Evolutionary conservation across 2,888 invertebrate species (phyloP), one percentile per base, ranked within the genome.

Genomic region (Lypha dubia): DNA sequence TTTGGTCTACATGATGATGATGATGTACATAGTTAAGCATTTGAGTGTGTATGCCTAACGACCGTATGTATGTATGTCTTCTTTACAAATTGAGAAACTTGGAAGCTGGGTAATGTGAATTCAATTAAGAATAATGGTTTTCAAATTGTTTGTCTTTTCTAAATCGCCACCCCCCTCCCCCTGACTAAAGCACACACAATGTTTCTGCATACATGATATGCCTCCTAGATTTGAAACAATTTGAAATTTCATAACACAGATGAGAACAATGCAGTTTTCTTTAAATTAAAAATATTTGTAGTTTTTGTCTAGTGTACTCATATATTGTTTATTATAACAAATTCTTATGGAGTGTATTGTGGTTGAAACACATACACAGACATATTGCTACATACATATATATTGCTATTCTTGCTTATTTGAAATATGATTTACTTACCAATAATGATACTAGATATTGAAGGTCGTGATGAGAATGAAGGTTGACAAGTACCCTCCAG

Each of bases 381-480:
- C 15, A 51, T 32, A 35, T 46, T 58, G 41, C 28, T 60, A 38
- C 17, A 11, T n/a, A 35, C 60, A 24, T 11, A 17, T 75, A 65
- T 41, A 9, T 13, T 28, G 46, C 17, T 41, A 70, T 41, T 44
- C 15, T 11, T 46, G 4, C 35, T 22, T 13, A 9, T 68, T 58
- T 70, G 53, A 8, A 38, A 24, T 77, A 51, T 63, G 22, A 35
- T 60, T 38, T 68, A 88, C 90, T 89, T 86, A 92, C 94, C 94
- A 87, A 94, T 94, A 87, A 94, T 94, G 85, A 91, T 92, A 88
- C 94, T 94, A 60, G 94, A 94, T 88, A 94, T 94, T 65, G 94
- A 94, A 71, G 94, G 93, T 83, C 94, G 91, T 28, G 91, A 87
- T 24, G 89, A 82, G 49, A 93, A 91, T 81, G 90, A 88, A 35